A percentile compares a stretch with the other conserved stretches of the same genome.
Evolutionary conservation across 2,797 vertebrate species (phyloP).

Genomic region (Rallus crepitans): DNA sequence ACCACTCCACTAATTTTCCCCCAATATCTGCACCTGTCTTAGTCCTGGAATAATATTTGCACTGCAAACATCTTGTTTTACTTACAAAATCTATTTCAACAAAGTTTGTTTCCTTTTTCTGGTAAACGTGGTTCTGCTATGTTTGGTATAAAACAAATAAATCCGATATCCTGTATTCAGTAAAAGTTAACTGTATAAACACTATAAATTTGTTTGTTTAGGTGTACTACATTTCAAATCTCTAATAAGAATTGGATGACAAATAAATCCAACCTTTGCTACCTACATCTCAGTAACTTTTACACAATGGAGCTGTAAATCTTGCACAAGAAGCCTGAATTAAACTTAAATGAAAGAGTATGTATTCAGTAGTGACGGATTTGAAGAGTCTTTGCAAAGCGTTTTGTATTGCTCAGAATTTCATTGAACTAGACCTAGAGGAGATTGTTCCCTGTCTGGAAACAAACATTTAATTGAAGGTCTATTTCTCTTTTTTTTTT

Average conservation of each 20-base stretch:
- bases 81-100: background rate
- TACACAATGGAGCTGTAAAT: conserved; percentile 10
- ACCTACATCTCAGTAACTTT: background rate
- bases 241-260: background rate
- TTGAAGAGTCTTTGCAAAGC: background rate
- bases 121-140: background rate
- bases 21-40: background rate
- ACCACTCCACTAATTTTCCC: background rate
- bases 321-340: background rate
- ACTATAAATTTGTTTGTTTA: background rate
- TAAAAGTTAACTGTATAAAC: background rate
- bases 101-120: background rate
- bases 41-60: background rate
- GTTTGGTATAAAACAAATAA: background rate
- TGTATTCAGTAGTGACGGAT: background rate
- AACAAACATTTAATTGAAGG: background rate
- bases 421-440: background rate
- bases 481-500: background rate
- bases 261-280: background rate
- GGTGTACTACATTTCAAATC: background rate
- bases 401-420: background rate
- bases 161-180: background rate
- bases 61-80: background rate
- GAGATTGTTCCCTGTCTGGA: background rate
- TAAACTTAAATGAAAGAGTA: background rate